Conservation (phyloP, 2,797 vertebrate genomes). For the Lacerta bilineata region DNA sequence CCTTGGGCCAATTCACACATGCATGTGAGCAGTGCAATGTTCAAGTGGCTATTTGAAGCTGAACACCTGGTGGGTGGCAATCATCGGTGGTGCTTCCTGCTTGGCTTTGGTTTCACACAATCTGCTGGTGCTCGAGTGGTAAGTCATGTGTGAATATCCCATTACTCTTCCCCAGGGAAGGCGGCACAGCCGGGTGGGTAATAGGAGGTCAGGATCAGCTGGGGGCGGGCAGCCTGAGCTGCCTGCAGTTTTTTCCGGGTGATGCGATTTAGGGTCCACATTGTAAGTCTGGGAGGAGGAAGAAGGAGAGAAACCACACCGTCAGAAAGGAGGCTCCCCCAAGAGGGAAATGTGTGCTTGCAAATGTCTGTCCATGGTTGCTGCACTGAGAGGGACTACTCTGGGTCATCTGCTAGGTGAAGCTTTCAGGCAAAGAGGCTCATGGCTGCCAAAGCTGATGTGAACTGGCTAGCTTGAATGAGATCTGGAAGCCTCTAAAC, state of each 20-base stretch:
- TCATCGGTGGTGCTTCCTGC: not conserved
- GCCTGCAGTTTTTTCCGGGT: slow-evolving; percentile 5
- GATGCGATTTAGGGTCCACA: not conserved
- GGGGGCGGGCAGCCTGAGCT: not conserved
- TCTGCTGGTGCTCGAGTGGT: not conserved
- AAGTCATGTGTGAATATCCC: too few species aligned
- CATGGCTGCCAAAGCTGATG: not conserved
- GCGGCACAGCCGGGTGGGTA: not conserved
- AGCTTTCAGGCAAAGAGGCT: not conserved
- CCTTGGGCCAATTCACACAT: not conserved
- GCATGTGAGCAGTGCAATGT: not conserved
- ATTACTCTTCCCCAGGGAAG: not conserved
- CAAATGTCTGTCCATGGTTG: not conserved
- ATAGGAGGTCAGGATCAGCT: not conserved
- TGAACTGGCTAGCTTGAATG: not conserved
- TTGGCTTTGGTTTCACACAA: too few species aligned
- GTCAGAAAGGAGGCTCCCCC: not conserved
- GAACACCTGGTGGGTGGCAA: not conserved
- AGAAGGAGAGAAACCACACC: not conserved
- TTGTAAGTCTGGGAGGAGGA: slow-evolving; percentile 9
- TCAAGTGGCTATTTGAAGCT: too few species aligned
- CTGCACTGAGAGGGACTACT: not conserved
- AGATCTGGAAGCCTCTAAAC: too few species aligned
- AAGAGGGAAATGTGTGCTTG: not conserved
- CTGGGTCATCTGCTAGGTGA: not conserved